Percentiles rank a stretch among this genome's conserved stretches.
These are phyloP conservation scores for Allacma fusca DNA, from an alignment of 2,888 invertebrate genomes.

Conservation along the genomic window DNA sequence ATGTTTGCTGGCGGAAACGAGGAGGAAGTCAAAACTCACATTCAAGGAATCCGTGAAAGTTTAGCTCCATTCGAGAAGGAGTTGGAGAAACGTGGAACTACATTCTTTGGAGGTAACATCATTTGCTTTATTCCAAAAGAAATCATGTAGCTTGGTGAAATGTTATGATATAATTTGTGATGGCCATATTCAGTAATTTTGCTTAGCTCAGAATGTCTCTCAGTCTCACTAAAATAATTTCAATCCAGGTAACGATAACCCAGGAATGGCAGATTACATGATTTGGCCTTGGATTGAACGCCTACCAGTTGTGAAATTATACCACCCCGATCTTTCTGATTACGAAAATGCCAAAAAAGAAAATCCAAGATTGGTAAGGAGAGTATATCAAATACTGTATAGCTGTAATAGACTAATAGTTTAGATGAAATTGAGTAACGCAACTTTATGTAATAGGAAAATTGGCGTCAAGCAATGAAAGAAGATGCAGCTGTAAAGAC, in stretches of 20 bases:
- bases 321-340: slow-evolving; percentile 61
- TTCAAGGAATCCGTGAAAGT: slow-evolving; percentile 62
- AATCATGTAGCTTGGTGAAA: too few species aligned
- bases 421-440: too few species aligned
- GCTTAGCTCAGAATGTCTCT: too few species aligned
- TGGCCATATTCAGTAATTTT: too few species aligned
- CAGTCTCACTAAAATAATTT: too few species aligned
- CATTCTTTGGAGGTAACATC: slow-evolving; percentile 64
- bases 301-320: slow-evolving; percentile 70
- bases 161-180: too few species aligned
- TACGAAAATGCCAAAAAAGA: slow-evolving; percentile 44
- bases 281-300: slow-evolving; percentile 88
- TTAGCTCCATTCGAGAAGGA: slow-evolving; percentile 65
- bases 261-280: slow-evolving; percentile 83
- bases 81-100: slow-evolving; percentile 63
- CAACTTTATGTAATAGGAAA: slow-evolving; percentile 65
- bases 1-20: slow-evolving; percentile 43
- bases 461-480: slow-evolving; percentile 77
- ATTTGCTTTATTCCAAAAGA: background rate
- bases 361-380: slow-evolving; percentile 49
- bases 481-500: slow-evolving; percentile 75
- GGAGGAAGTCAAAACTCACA: slow-evolving; percentile 39
- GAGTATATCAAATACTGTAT: too few species aligned
- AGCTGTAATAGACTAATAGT: too few species aligned
- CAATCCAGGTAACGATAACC: slow-evolving; percentile 71